These are phyloP conservation scores for Gonatopus flavifemur DNA, from an alignment of 1,140 invertebrate species.

Conservation along the genomic window DNA sequence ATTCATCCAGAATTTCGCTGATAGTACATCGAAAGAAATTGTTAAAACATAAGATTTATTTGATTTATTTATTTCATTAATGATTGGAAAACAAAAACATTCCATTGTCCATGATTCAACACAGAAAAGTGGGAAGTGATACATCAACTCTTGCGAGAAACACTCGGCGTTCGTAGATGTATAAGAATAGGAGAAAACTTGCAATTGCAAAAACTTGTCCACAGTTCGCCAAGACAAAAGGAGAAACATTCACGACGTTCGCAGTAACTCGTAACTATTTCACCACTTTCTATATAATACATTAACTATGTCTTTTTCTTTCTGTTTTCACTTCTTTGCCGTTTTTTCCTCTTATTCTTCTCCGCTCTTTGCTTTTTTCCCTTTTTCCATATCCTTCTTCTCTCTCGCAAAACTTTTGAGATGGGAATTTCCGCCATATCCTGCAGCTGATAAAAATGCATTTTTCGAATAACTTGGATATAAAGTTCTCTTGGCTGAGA, in stretches of 20 bases:
- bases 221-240: slow-evolving; percentile 24
- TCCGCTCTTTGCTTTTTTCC: not conserved
- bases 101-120: no score
- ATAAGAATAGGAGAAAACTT: slow-evolving; percentile 21
- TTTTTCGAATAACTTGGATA: not conserved
- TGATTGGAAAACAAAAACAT: no score
- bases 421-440: slow-evolving; percentile 5
- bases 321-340: slow-evolving; percentile 11
- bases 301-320: slow-evolving; percentile 12
- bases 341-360: slow-evolving; percentile 1
- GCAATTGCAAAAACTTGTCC: slow-evolving; percentile 33
- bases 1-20: no score
- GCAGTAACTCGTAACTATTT: slow-evolving; percentile 34
- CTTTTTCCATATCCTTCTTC: not conserved
- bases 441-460: not conserved
- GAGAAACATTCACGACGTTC: slow-evolving; percentile 28
- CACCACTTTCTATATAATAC: no score
- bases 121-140: no score
- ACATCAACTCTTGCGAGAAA: slow-evolving; percentile 15
- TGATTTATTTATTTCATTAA: no score
- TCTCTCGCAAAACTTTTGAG: slow-evolving; percentile 1
- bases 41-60: no score
- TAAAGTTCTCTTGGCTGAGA: no score
- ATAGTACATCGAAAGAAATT: no score
- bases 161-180: slow-evolving; percentile 10